Conservation (phyloP, 2,888 invertebrate species). For the Drosophila imparisetae region DNA sequence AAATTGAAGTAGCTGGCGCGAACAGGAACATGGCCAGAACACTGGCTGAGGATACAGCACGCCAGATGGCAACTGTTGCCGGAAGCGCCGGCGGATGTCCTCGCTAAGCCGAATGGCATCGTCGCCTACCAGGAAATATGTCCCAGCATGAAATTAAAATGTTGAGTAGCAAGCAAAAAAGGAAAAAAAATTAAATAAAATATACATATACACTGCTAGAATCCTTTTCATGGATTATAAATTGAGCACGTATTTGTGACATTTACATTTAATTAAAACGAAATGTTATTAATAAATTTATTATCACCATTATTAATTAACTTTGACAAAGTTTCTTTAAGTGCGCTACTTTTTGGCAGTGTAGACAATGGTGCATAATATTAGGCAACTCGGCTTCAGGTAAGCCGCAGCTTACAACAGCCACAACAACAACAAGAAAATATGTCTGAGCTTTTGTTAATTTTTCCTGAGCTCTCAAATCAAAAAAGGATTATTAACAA, state of each 20-base stretch:
- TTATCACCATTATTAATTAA: not conserved
- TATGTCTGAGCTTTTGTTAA: constrained; percentile 48
- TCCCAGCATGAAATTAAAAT: constrained; percentile 75
- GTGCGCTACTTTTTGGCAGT: constrained; percentile 22
- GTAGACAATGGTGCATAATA: constrained; percentile 42
- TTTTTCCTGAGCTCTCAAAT: constrained; percentile 64
- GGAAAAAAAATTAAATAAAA: not conserved
- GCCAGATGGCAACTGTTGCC: constrained; percentile 78
- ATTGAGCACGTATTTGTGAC: not conserved
- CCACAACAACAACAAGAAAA: constrained; percentile 21
- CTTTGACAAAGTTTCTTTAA: no score
- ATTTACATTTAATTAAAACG: constrained; percentile 4
- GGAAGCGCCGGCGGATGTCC: constrained; percentile 77
- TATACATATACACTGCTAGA: constrained; percentile 8
- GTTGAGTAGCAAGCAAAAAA: constrained; percentile 32
- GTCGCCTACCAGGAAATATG: constrained; percentile 72
- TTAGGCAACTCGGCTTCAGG: constrained; percentile 48
- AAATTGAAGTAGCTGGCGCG: constrained; percentile 55
- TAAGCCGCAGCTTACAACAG: constrained; percentile 55
- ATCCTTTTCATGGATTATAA: not conserved
- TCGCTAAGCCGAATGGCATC: constrained; percentile 77
- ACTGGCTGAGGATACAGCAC: constrained; percentile 18
- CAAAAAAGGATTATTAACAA: constrained; percentile 80
- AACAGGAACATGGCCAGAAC: constrained; percentile 53
- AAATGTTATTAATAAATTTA: not conserved